These are phyloP conservation scores for Drusus annulatus DNA, from an alignment of 1,140 invertebrate species.

Conservation along the genomic window DNA sequence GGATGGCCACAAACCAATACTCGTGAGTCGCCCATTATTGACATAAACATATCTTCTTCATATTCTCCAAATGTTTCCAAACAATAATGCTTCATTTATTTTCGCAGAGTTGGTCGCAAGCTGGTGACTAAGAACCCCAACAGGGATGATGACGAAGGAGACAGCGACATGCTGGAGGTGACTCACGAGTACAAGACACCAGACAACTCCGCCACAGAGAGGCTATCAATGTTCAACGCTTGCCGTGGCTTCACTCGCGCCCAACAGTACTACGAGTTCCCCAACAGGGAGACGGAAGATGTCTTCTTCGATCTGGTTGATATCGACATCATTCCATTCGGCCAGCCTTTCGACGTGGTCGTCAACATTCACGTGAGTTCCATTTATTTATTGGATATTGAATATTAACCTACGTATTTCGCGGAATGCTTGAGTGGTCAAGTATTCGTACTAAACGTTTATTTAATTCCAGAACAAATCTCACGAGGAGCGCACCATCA, in stretches of 20 bases:
- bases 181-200: conserved; percentile 80
- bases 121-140: conserved; percentile 82
- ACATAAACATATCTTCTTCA: background rate
- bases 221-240: conserved; percentile 77
- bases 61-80: background rate
- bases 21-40: conserved; percentile 66
- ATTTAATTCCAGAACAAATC: conserved; percentile 73
- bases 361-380: conserved; percentile 74
- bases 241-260: conserved; percentile 73
- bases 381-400: background rate
- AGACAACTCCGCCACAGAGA: conserved; percentile 77
- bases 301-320: conserved; percentile 79
- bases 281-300: conserved; percentile 73
- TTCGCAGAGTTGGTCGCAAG: conserved; percentile 78
- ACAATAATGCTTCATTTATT: background rate
- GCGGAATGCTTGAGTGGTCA: background rate
- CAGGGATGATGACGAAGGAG: conserved; percentile 74
- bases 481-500: conserved; percentile 75
- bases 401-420: background rate
- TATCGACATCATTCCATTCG: conserved; percentile 77
- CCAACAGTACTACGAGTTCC: conserved; percentile 75
- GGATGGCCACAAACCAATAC: conserved; percentile 75
- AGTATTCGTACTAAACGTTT: background rate
- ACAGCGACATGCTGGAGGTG: conserved; percentile 78
- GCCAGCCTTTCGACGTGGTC: conserved; percentile 77